These are phyloP conservation scores for Meloidogyne hapla DNA, from an alignment of 1,140 invertebrate genomes.

Conservation along the genomic window DNA sequence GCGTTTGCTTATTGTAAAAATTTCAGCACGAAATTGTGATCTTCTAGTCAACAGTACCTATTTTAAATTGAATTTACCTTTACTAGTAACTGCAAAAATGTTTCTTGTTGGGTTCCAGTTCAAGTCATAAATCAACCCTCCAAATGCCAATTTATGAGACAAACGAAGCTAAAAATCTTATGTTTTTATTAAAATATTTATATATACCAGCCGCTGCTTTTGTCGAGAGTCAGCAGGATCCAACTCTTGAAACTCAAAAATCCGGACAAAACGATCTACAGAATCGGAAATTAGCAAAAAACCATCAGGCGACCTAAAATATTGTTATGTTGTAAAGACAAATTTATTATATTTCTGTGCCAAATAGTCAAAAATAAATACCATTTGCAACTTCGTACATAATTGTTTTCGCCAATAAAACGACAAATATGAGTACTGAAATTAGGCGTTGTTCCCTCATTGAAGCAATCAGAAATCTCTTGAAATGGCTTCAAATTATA, in stretches of 20 bases:
- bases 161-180: slow-evolving; percentile 30
- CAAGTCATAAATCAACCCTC: slow-evolving; percentile 38
- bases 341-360: not conserved
- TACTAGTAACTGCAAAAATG: slow-evolving; percentile 33
- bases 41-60: too few relatives aligned
- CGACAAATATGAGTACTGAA: slow-evolving; percentile 25
- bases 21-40: too few relatives aligned
- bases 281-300: slow-evolving; percentile 45
- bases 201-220: not conserved
- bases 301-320: slow-evolving; percentile 37
- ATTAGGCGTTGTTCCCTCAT: slow-evolving; percentile 31
- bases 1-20: too few relatives aligned
- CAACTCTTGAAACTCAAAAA: slow-evolving; percentile 34
- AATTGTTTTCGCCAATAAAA: slow-evolving; percentile 35
- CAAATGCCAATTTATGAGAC: slow-evolving; percentile 24
- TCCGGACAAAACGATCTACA: slow-evolving; percentile 35
- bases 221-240: too few relatives aligned
- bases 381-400: slow-evolving; percentile 41
- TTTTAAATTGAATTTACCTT: not conserved
- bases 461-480: slow-evolving; percentile 25
- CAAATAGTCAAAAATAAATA: slow-evolving; percentile 10
- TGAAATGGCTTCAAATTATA: slow-evolving; percentile 14
- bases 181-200: not conserved
- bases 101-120: slow-evolving; percentile 34
- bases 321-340: too few relatives aligned